phyloP scores from a whole-genome alignment of 2,888 invertebrate genomes.

The Trichopoda pennipes region DNA sequence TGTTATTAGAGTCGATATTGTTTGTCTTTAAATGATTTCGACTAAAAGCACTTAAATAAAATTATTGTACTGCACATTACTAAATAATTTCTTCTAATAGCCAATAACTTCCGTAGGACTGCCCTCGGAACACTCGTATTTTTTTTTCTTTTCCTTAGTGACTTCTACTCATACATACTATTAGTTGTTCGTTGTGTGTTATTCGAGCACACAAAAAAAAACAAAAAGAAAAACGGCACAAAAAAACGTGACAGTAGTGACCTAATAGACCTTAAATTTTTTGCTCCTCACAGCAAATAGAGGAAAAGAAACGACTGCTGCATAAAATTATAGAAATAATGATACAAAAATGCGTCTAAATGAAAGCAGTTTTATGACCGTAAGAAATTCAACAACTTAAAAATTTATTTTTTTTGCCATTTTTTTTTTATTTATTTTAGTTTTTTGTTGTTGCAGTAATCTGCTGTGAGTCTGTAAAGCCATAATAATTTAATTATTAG shows the following conservation, averaged over 20 bases:
- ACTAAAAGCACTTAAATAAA: no score
- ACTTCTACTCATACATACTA: constrained; percentile 27
- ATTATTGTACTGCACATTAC: no score
- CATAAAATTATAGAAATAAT: constrained; percentile 63
- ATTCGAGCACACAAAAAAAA: constrained; percentile 12
- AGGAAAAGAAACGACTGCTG: constrained; percentile 24
- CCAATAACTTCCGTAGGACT: neutral
- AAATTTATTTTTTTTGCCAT: neutral
- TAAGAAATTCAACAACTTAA: no score
- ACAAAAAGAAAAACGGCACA: neutral
- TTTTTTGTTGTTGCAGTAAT: neutral
- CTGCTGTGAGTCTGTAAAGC: constrained; percentile 17
- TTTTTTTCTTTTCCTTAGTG: constrained; percentile 5
- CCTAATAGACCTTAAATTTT: constrained; percentile 65
- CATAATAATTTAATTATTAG: constrained; percentile 59
- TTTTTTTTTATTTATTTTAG: neutral
- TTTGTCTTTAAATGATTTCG: no score
- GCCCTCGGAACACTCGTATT: neutral
- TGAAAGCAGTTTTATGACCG: constrained; percentile 49
- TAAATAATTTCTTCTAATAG: no score
- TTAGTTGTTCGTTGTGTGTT: constrained; percentile 40
- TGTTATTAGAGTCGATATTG: no score
- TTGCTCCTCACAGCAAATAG: neutral
- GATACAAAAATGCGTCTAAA: constrained; percentile 63
- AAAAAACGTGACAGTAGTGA: constrained; percentile 67